A percentile compares a stretch with the other conserved stretches of the same genome.
Conservation (phyloP, 2,797 vertebrate genomes). For the Pygocentrus nattereri region DNA sequence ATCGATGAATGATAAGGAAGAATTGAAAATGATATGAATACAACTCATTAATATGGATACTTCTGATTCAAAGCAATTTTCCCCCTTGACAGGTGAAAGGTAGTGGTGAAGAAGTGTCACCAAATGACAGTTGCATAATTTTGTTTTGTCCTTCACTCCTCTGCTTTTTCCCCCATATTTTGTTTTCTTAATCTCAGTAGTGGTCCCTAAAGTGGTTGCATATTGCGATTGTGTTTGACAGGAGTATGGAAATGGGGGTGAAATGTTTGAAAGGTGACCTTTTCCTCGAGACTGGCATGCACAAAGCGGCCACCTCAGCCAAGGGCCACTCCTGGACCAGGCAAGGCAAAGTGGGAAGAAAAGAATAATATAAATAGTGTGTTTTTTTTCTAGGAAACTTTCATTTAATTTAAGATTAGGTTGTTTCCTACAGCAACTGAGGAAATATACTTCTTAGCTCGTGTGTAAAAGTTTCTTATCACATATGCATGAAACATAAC, state of each 20-base stretch:
- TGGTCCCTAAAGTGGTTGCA: constrained; percentile 29
- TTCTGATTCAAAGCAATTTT: constrained; percentile 27
- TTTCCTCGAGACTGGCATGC: constrained; percentile 41
- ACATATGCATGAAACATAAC: constrained; percentile 31
- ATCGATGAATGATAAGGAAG: constrained; percentile 53
- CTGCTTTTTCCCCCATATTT: constrained; percentile 19
- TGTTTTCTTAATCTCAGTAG: constrained; percentile 54
- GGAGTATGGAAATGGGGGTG: constrained; percentile 50
- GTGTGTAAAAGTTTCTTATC: not conserved
- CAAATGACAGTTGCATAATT: constrained; percentile 42
- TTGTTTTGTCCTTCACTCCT: constrained; percentile 28
- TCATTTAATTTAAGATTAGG: not conserved
- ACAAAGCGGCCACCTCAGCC: constrained; percentile 40
- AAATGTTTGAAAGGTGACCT: constrained; percentile 58
- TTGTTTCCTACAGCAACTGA: not conserved
- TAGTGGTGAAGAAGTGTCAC: constrained; percentile 33
- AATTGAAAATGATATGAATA: constrained; percentile 31
- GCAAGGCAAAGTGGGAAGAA: not conserved
- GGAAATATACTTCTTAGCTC: constrained; percentile 36
- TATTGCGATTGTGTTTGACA: constrained; percentile 42
- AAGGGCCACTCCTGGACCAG: not conserved
- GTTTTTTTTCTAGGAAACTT: not conserved
- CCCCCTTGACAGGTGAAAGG: constrained; percentile 53
- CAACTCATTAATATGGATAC: constrained; percentile 54
- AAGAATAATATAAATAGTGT: not conserved